Conservation (phyloP, 2,797 vertebrate genomes). For the Ataeniobius toweri region DNA sequence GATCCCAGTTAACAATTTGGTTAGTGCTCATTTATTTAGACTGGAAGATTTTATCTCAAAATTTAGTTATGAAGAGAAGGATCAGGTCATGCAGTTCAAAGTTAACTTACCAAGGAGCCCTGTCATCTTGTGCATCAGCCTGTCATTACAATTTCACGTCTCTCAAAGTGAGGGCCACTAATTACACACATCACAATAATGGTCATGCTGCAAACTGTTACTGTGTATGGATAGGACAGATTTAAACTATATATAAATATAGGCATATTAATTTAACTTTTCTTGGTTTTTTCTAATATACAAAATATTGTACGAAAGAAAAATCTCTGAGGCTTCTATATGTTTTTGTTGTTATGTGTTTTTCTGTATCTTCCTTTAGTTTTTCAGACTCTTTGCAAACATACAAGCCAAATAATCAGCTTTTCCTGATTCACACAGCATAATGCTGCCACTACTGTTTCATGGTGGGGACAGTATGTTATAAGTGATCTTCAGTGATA, state of each 20-base stretch:
- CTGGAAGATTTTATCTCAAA: neutral
- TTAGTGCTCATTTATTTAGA: neutral
- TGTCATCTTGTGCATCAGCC: conserved; percentile 9
- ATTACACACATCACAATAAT: conserved; percentile 16
- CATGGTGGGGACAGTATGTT: neutral
- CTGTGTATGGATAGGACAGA: neutral
- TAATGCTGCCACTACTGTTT: neutral
- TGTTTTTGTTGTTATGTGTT: neutral
- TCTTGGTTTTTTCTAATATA: neutral
- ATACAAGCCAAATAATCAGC: neutral
- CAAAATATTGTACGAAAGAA: too few species aligned
- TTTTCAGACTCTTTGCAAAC: neutral
- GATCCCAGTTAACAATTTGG: neutral
- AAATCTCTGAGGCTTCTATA: neutral
- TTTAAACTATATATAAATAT: too few species aligned
- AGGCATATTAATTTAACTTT: too few species aligned
- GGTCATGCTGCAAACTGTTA: conserved; percentile 2
- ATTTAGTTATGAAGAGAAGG: neutral
- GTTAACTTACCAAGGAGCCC: neutral
- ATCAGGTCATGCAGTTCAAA: neutral
- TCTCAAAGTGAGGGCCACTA: conserved; percentile 1
- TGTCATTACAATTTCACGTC: conserved; percentile 19
- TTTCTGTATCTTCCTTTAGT: neutral
- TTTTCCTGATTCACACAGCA: neutral
- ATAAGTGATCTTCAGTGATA: too few species aligned